These are phyloP conservation scores for Coelogynopora nodosa DNA, from an alignment of 2,888 invertebrate genomes.

Conservation along the genomic window DNA sequence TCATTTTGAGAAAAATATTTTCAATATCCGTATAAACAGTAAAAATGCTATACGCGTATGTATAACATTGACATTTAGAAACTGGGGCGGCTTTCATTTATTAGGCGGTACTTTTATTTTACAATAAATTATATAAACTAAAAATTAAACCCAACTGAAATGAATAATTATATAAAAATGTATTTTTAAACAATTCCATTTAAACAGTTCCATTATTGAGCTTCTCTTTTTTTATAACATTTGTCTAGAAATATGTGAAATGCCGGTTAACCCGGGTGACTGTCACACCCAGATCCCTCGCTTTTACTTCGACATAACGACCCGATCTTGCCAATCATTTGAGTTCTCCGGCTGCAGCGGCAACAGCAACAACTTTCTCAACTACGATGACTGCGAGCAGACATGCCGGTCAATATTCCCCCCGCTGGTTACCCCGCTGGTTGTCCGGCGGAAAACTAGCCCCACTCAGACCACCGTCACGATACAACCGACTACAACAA, in stretches of 20 bases:
- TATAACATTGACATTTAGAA: no score
- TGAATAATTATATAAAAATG: no score
- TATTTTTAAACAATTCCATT: no score
- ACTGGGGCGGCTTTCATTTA: no score
- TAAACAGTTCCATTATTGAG: no score
- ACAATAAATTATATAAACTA: no score
- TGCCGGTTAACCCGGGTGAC: background rate
- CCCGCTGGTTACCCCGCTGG: background rate
- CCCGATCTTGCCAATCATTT: background rate
- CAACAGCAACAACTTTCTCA: background rate
- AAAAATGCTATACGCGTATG: no score
- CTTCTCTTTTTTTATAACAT: no score
- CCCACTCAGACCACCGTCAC: background rate
- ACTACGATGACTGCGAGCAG: background rate
- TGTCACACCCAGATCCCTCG: background rate
- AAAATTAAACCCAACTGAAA: no score
- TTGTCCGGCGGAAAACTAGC: background rate
- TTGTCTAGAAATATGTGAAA: background rate
- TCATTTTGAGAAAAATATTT: no score
- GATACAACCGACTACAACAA: background rate
- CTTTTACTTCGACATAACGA: background rate
- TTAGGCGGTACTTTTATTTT: no score
- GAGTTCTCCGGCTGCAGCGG: background rate
- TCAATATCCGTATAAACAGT: no score
- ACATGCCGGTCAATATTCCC: background rate